These are phyloP conservation scores for Calvadosia cruxmelitensis DNA, from an alignment of 30 jellyfish, hydroid and myxozoan species.

Conservation along the genomic window DNA sequence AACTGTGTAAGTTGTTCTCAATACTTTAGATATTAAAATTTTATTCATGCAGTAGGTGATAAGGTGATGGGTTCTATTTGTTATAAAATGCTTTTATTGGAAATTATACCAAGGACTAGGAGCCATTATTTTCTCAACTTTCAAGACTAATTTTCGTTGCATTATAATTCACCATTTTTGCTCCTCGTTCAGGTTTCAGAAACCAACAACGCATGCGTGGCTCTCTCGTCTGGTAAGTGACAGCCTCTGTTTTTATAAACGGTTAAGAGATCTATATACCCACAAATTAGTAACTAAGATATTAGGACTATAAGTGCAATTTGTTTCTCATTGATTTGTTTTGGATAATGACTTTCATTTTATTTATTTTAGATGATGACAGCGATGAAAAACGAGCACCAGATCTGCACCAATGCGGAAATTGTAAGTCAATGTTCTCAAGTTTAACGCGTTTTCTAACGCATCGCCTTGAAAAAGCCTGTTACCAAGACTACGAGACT, in stretches of 20 bases:
- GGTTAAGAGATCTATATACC: background rate
- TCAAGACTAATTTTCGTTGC: too few relatives aligned
- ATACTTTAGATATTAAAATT: too few relatives aligned
- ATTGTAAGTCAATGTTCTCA: conserved; percentile 65
- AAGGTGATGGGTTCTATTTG: too few relatives aligned
- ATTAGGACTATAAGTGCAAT: background rate
- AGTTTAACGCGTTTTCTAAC: conserved; percentile 51
- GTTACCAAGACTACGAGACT: conserved; percentile 18
- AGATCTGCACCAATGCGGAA: conserved; percentile 91
- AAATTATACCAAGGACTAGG: too few relatives aligned
- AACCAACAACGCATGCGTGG: conserved; percentile 70
- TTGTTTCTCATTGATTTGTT: background rate
- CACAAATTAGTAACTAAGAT: background rate
- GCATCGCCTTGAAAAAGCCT: conserved; percentile 68
- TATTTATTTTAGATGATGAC: background rate
- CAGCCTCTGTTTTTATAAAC: background rate
- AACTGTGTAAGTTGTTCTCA: too few relatives aligned
- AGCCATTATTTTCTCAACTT: too few relatives aligned
- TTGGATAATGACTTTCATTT: background rate
- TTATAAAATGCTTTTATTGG: background rate
- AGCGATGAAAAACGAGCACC: conserved; percentile 59
- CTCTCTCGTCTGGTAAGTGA: conserved; percentile 71
- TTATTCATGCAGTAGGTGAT: too few relatives aligned
- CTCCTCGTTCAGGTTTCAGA: conserved; percentile 55
- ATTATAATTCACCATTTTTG: too few relatives aligned